These are phyloP conservation scores for Leptodactylus fuscus DNA, from an alignment of 2,113 vertebrate species.

Conservation along the genomic window DNA sequence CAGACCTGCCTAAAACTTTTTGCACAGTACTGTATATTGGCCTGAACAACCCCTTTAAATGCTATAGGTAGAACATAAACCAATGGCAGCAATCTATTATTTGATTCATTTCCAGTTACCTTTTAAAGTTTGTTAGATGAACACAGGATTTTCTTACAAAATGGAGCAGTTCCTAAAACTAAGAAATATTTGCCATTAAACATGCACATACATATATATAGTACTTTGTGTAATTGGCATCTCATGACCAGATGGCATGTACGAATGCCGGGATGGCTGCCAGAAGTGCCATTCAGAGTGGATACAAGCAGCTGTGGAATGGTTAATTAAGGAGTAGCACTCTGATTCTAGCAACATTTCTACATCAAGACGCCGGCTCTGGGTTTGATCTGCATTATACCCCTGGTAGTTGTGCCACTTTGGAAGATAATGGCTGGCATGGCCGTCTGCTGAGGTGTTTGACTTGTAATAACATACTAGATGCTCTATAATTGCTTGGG, in stretches of 20 bases:
- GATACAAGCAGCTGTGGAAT: slow-evolving; percentile 47
- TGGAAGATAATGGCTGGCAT: slow-evolving; percentile 44
- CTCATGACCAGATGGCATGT: slow-evolving; percentile 48
- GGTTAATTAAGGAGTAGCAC: slow-evolving; percentile 48
- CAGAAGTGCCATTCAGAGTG: slow-evolving; percentile 37
- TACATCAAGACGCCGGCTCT: slow-evolving; percentile 6
- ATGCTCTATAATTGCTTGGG: slow-evolving; percentile 36
- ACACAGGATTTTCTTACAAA: neutral
- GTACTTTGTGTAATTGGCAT: slow-evolving; percentile 25
- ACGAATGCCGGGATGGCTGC: slow-evolving; percentile 46
- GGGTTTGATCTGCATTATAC: slow-evolving; percentile 51
- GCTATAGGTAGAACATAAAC: neutral
- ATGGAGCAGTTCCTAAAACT: slow-evolving; percentile 5
- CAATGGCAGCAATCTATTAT: neutral
- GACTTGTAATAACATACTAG: slow-evolving; percentile 40
- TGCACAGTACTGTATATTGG: no score
- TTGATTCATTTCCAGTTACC: neutral
- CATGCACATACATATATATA: slow-evolving; percentile 30
- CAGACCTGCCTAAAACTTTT: no score
- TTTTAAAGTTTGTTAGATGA: neutral
- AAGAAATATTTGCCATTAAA: slow-evolving; percentile 13
- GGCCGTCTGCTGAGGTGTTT: slow-evolving; percentile 25
- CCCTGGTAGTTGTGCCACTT: slow-evolving; percentile 38
- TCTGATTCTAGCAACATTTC: slow-evolving; percentile 42
- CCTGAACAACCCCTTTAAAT: no score